A percentile compares a stretch with the other conserved stretches of the same genome.
phyloP scores from a whole-genome alignment of 2,888 invertebrate species.

The Coleophora deauratella region DNA sequence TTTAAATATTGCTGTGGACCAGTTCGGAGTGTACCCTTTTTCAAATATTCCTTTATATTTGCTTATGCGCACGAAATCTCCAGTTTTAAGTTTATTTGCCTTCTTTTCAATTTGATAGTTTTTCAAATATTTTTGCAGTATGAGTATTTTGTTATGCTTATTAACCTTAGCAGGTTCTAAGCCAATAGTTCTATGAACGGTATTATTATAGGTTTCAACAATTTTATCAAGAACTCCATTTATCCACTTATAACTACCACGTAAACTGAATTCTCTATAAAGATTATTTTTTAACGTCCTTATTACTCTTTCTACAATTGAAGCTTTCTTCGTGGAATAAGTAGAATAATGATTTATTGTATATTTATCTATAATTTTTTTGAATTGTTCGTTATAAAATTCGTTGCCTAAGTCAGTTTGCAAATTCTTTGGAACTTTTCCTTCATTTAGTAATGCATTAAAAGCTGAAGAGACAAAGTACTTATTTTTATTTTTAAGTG shows the following conservation, averaged over 20 bases:
- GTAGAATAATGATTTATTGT: conserved; percentile 14
- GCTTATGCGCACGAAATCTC: conserved; percentile 21
- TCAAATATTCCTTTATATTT: conserved; percentile 18
- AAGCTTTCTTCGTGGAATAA: conserved; percentile 13
- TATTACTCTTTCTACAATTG: conserved; percentile 16
- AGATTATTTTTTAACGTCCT: conserved; percentile 11
- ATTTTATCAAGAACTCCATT: conserved; percentile 5
- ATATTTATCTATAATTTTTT: conserved; percentile 1
- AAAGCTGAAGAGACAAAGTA: too few relatives aligned
- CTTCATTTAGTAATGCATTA: neutral
- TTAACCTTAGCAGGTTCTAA: neutral
- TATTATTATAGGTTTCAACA: conserved; percentile 9
- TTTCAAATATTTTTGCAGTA: neutral
- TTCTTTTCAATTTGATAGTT: neutral
- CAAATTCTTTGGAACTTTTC: neutral
- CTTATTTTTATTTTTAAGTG: too few relatives aligned
- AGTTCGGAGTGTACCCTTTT: conserved; percentile 26
- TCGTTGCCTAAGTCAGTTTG: conserved; percentile 12
- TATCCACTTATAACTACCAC: conserved; percentile 11
- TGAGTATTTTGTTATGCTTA: neutral
- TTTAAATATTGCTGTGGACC: conserved; percentile 27
- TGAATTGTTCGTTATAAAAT: conserved; percentile 5
- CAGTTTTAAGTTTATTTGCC: conserved; percentile 3
- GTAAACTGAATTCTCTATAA: conserved; percentile 9
- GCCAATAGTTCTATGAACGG: conserved; percentile 7